Conservation (phyloP, 2,797 vertebrate species). For the Pempheris klunzingeri region DNA sequence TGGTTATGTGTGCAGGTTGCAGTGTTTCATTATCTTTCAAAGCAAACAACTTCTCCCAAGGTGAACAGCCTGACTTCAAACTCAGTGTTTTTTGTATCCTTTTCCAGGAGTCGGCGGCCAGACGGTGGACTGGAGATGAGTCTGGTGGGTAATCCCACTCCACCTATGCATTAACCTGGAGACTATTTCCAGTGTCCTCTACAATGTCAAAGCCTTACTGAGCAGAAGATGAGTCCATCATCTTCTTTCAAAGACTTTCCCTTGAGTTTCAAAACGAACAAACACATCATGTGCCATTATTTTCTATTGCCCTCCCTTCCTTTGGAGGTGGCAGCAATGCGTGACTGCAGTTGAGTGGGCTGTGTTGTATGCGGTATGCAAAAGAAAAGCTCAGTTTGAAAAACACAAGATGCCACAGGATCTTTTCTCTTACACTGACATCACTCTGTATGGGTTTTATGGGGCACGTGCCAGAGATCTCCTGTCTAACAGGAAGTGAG, state of each 20-base stretch:
- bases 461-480: constrained; percentile 76
- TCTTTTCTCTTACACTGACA: constrained; percentile 68
- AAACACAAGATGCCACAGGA: constrained; percentile 76
- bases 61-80: constrained; percentile 47
- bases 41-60: constrained; percentile 53
- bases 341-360: constrained; percentile 47
- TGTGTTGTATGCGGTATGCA: constrained; percentile 62
- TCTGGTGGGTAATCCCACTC: constrained; percentile 80
- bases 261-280: constrained; percentile 74
- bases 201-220: constrained; percentile 77
- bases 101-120: constrained; percentile 70
- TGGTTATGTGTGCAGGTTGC: constrained; percentile 20
- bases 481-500: constrained; percentile 81
- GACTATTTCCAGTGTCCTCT: constrained; percentile 77
- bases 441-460: constrained; percentile 66
- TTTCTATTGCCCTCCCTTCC: constrained; percentile 46
- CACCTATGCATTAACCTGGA: constrained; percentile 83
- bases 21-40: constrained; percentile 43
- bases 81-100: constrained; percentile 55
- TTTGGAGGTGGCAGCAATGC: constrained; percentile 46
- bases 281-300: constrained; percentile 76
- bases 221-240: constrained; percentile 82
- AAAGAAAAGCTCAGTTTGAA: constrained; percentile 69
- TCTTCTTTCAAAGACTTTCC: constrained; percentile 70
- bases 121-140: constrained; percentile 68